A percentile compares a stretch with the other conserved stretches of the same genome.
Evolutionary conservation across 2,113 vertebrate species (phyloP).

Genomic region (Platichthys stellatus): DNA sequence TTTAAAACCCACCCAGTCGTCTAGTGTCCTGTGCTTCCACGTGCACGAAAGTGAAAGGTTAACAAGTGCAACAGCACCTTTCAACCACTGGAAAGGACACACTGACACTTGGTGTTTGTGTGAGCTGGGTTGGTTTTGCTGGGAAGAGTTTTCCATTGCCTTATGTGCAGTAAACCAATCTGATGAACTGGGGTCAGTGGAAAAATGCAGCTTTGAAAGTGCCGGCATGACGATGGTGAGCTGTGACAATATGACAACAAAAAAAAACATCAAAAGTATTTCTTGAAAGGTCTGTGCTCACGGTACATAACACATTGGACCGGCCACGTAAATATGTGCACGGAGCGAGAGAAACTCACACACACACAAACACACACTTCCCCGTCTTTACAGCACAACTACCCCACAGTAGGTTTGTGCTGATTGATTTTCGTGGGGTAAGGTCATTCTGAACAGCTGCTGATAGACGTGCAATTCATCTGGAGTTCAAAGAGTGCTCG

Average conservation of each 20-base stretch:
- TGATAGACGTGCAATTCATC: constrained; percentile 72
- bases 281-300: constrained; percentile 34
- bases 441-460: constrained; percentile 76
- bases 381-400: constrained; percentile 18
- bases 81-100: constrained; percentile 68
- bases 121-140: constrained; percentile 32
- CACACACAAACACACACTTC: constrained; percentile 13
- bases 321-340: constrained; percentile 5
- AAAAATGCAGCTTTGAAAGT: constrained; percentile 47
- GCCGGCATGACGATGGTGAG: constrained; percentile 2
- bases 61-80: constrained; percentile 30
- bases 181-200: constrained; percentile 60
- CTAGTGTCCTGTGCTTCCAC: not conserved
- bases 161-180: constrained; percentile 61
- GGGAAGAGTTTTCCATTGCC: constrained; percentile 62
- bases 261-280: constrained; percentile 47
- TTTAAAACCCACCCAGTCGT: constrained; percentile 23
- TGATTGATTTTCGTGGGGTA: constrained; percentile 80
- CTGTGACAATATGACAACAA: constrained; percentile 35
- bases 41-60: constrained; percentile 1
- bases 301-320: constrained; percentile 45
- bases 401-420: constrained; percentile 62
- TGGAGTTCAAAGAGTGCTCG: constrained; percentile 73
- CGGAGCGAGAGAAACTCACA: not conserved
- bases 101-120: constrained; percentile 44